Evolutionary conservation across 2,797 vertebrate genomes (phyloP), one percentile per base, ranked within the genome.

Genomic region (Mormyrops attenuatus): DNA sequence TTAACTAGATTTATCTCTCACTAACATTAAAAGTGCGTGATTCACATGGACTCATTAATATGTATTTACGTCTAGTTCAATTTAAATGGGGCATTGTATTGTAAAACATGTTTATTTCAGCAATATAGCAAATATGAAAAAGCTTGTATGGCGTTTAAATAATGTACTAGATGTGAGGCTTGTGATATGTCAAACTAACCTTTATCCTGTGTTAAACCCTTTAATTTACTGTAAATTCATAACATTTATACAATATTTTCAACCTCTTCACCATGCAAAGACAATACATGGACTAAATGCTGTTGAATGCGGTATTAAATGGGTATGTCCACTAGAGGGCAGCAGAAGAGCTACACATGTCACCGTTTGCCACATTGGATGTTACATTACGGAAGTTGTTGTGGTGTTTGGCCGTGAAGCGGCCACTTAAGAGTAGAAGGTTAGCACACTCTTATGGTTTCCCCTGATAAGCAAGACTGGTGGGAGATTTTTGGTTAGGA

Each of bases 401-500:
- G 9, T 73, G 53, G 41, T 44, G 22, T 55, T 47, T 57, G 52
- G 47, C 88, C 50, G 44, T 5, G 53, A 6, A 53, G 1, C 15
- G 49, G 22, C n/a, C 85, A 87, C 93, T 97, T 96, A 99, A 7
- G 99, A 99, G 94, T 99, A 99, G 96, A 99, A 99, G 9, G 99
- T 99, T 53, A 99, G 95, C 80, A 99, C 98, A 5, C 97, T 99
- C 96, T 98, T 98, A 95, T 99, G 99, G 94, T 99, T 99, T 91
- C 99, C 99, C 94, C 99, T 96, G 89, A 99, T 96, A 92, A 99
- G 95, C 91, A 99, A 90, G 66, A 96, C 94, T 34, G 99, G 97
- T 92, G 99, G 98, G 73, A 99, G 97, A 92, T 99, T 97, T 93
- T 97, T 97, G 0, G 98, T 97, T 91, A 99, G 96, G 66, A 95